Percentiles rank a stretch among this genome's conserved stretches.
Conservation (phyloP, 2,888 invertebrate species). For the Meganola albula region DNA sequence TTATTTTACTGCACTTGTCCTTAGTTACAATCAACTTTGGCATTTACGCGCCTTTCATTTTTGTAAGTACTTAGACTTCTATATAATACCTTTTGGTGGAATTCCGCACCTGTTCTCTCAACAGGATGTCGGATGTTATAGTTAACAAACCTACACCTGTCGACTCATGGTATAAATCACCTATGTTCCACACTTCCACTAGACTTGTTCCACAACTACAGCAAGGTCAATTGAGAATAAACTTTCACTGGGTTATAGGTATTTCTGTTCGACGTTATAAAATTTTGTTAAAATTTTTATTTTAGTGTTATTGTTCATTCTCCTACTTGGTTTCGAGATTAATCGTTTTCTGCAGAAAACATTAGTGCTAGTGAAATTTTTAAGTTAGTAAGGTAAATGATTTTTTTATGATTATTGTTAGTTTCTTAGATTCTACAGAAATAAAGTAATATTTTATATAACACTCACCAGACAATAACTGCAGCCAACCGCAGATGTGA, state of each 20-base stretch:
- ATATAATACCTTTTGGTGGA: conserved; percentile 15
- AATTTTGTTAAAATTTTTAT: too few species aligned
- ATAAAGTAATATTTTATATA: too few species aligned
- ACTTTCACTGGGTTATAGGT: conserved; percentile 38
- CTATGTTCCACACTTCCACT: conserved; percentile 14
- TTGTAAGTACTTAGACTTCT: too few species aligned
- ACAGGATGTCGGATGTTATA: conserved; percentile 32
- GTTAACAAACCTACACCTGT: conserved; percentile 33
- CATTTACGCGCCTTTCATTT: conserved; percentile 31
- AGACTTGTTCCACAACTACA: conserved; percentile 32
- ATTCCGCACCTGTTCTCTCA: conserved; percentile 31
- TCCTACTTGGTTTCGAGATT: too few species aligned
- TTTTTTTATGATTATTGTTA: too few species aligned
- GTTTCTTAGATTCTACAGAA: too few species aligned
- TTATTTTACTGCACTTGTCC: too few species aligned
- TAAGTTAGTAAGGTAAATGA: too few species aligned
- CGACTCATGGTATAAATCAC: conserved; percentile 11
- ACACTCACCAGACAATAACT: conserved; percentile 93
- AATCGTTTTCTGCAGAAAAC: too few species aligned
- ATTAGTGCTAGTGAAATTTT: too few species aligned
- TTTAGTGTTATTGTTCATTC: too few species aligned
- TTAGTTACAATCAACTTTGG: conserved; percentile 22
- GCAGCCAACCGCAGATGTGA: conserved; percentile 96
- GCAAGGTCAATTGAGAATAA: conserved; percentile 41
- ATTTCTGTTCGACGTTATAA: too few species aligned